These are phyloP conservation scores for Cyanoderma ruficeps DNA, from an alignment of 2,113 vertebrate genomes.

Conservation along the genomic window DNA sequence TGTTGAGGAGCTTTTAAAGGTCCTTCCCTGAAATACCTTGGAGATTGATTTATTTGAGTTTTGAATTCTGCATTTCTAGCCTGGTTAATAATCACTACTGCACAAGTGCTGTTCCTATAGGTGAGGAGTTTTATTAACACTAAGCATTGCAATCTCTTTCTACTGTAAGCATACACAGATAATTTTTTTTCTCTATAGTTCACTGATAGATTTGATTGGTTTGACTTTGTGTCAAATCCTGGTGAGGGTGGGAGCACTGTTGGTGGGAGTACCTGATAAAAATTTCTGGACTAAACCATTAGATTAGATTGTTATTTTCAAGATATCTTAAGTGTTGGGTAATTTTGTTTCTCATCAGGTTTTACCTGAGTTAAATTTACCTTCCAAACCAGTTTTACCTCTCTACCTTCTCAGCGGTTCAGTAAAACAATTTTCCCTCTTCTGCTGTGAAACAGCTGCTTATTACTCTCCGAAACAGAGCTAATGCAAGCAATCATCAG, in stretches of 20 bases:
- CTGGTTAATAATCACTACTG: not conserved
- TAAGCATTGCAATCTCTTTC: not conserved
- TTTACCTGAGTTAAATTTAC: not conserved
- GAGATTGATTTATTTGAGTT: not conserved
- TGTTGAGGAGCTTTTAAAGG: not conserved
- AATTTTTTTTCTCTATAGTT: not conserved
- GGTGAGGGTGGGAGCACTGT: not conserved
- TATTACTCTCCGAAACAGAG: not conserved
- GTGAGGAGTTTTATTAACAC: not conserved
- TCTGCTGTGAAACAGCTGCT: not conserved
- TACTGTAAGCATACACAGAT: not conserved
- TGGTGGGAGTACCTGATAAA: not conserved
- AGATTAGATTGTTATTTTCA: not conserved
- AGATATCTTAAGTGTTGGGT: not conserved
- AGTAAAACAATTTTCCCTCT: not conserved
- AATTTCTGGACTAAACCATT: not conserved
- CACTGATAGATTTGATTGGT: not conserved
- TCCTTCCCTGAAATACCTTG: not conserved
- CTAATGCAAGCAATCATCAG: not conserved
- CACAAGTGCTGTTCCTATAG: not conserved
- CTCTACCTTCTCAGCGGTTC: not conserved
- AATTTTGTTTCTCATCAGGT: not conserved
- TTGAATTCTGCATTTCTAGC: not conserved
- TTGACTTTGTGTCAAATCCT: not conserved
- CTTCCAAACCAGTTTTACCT: not conserved